These are phyloP conservation scores for Neoseiulus cucumeris DNA, from an alignment of 1,140 invertebrate species.

Conservation along the genomic window DNA sequence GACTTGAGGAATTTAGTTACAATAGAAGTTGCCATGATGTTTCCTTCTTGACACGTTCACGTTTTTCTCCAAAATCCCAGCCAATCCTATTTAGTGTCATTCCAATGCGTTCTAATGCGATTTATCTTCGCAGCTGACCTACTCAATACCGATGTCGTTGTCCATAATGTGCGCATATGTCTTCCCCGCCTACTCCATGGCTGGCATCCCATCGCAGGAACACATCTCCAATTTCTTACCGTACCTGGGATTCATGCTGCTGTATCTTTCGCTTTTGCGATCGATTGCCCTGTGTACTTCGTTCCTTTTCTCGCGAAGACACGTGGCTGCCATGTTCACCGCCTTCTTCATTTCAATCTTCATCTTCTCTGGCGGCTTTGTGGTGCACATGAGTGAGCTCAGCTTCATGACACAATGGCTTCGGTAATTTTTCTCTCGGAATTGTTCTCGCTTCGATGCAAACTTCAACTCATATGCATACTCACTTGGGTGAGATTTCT, in stretches of 20 bases:
- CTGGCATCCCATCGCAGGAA: constrained; percentile 40
- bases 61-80: too few species aligned
- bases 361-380: background rate
- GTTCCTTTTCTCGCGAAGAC: constrained; percentile 32
- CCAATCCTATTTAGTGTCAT: too few species aligned
- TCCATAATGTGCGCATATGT: constrained; percentile 54
- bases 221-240: constrained; percentile 44
- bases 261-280: constrained; percentile 50
- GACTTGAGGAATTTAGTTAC: too few species aligned
- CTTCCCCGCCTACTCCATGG: constrained; percentile 71
- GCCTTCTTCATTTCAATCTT: background rate
- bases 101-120: too few species aligned
- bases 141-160: constrained; percentile 38
- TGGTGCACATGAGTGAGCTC: background rate
- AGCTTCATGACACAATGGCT: constrained; percentile 5
- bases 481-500: background rate
- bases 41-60: too few species aligned
- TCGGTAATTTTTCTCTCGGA: background rate
- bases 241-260: constrained; percentile 55
- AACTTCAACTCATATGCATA: background rate
- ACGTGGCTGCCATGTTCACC: constrained; percentile 10
- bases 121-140: constrained; percentile 37
- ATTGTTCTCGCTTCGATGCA: background rate
- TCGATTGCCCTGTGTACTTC: constrained; percentile 45
- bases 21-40: too few species aligned